Percentiles rank a stretch among this genome's conserved stretches.
These are phyloP conservation scores for Priocnemis perturbator DNA, from an alignment of 2,888 invertebrate species.

Conservation along the genomic window DNA sequence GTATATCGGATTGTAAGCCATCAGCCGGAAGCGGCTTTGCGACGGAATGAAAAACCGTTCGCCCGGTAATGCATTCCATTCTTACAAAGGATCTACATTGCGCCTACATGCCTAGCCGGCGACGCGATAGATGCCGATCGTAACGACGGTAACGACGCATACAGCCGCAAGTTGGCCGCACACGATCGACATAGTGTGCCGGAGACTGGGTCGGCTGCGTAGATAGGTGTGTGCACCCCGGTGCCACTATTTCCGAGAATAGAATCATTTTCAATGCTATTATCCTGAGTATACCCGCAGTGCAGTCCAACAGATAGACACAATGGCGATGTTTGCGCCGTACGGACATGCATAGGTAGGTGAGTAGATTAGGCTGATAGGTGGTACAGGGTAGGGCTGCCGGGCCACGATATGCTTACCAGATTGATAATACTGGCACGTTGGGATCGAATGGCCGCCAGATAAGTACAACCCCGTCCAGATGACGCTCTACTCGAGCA, in stretches of 20 bases:
- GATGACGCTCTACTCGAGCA: constrained; percentile 39
- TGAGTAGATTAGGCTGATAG: constrained; percentile 64
- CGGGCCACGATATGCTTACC: constrained; percentile 63
- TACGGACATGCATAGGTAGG: constrained; percentile 52
- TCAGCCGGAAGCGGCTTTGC: constrained; percentile 2
- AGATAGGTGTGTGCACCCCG: constrained; percentile 29
- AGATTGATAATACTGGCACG: constrained; percentile 63
- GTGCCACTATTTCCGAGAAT: constrained; percentile 59
- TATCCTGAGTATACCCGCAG: constrained; percentile 57
- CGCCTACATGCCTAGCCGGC: constrained; percentile 5
- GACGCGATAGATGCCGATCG: constrained; percentile 16
- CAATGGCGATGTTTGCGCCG: constrained; percentile 63
- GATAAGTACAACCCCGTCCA: constrained; percentile 58
- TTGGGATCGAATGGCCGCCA: constrained; percentile 48
- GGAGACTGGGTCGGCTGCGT: constrained; percentile 25
- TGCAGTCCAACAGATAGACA: constrained; percentile 63
- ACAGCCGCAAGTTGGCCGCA: constrained; percentile 4
- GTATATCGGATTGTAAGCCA: background rate
- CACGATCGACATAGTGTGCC: background rate
- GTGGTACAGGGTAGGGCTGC: constrained; percentile 56
- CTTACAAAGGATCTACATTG: constrained; percentile 7
- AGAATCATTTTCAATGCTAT: constrained; percentile 65
- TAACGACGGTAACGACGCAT: constrained; percentile 12
- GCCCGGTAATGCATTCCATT: constrained; percentile 24
- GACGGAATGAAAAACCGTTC: constrained; percentile 9